Base-by-base conservation (phyloP, 2,888 invertebrate genomes). In the Amphiduros pacificus region DNA sequence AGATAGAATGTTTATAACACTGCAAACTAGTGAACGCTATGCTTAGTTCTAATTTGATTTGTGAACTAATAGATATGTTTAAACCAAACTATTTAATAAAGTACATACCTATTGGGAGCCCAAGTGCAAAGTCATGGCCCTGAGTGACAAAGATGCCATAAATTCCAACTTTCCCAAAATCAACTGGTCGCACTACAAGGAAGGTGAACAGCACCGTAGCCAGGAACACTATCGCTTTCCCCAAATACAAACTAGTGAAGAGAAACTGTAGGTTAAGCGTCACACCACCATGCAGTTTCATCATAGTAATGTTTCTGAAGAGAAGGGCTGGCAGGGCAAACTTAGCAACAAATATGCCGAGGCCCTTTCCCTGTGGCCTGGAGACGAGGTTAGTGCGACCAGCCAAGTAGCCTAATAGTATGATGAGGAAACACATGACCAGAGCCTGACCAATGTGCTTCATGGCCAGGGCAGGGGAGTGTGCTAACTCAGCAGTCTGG, bases 111-210 rank as follows among this genome's bases (percentile, higher is more conserved):
- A 96, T 94, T 5, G 97, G 96, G 84, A 91, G 94, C 65, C 96
- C 96, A 72, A 97, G 88, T 24, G 97, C 96, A 85, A 97, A 96
- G 83, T 97, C 97, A 86, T 97, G 97, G 80, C 94, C 94, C 81
- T 96, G 96, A 0, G 96, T 96, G 73, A 92, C 91, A 82, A 96
- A 96, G 76, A 97, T 95, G 24, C 92, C 93, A 86, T 92, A 92
- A 62, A 97, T 86, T 17, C 94, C 96, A 50, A 94, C 92, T 74
- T 90, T 88, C 2, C 92, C 92, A 69, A 90, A 87, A 82, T 93
- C 90, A 20, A 90, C 79, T 5, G 93, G 93, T 77, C 91, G 78
- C 49, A 83, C 72, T 48, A 93, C 88, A 49, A 95, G 80, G 64
- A 94, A 76, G 2, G 92, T 91, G 31, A 94, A 86, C 48, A 90